A percentile compares a stretch with the other conserved stretches of the same genome.
Evolutionary conservation across 1,140 invertebrate species (phyloP).

Genomic region (Venustaconcha ellipsiformis): DNA sequence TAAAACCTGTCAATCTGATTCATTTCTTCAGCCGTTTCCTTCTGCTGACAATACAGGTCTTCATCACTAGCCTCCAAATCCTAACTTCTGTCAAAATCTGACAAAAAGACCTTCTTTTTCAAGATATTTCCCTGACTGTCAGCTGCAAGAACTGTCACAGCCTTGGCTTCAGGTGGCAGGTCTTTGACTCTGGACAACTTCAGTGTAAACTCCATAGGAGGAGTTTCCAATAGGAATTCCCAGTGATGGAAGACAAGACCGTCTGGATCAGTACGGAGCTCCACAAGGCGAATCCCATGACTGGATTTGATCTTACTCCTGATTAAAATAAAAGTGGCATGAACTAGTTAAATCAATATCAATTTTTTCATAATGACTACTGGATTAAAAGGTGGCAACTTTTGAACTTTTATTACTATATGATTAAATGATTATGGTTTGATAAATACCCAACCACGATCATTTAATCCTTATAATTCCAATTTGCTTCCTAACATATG

Average conservation of each 20-base stretch:
- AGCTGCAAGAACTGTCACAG: conserved; percentile 50
- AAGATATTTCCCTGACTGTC: conserved; percentile 61
- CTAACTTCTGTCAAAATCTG: conserved; percentile 39
- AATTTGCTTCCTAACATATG: no score
- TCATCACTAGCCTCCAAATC: no score
- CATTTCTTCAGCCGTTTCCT: no score
- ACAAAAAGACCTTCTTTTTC: conserved; percentile 55
- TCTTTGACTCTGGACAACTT: conserved; percentile 45
- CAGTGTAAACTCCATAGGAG: conserved; percentile 52
- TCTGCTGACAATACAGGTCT: no score
- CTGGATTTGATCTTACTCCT: conserved; percentile 71
- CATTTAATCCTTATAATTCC: no score
- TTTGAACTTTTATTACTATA: background rate
- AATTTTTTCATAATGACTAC: background rate
- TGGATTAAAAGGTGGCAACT: background rate
- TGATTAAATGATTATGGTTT: no score
- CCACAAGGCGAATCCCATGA: conserved; percentile 77
- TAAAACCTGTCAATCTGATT: no score
- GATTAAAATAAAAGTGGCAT: conserved; percentile 12
- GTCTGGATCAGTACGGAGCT: conserved; percentile 74
- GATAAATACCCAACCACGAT: no score
- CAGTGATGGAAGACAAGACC: conserved; percentile 77
- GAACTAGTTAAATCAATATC: no score
- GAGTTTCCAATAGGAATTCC: conserved; percentile 71
- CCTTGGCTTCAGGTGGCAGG: conserved; percentile 47